Conservation (phyloP, 2,888 invertebrate genomes). For the Sinohyriopsis cumingii region DNA sequence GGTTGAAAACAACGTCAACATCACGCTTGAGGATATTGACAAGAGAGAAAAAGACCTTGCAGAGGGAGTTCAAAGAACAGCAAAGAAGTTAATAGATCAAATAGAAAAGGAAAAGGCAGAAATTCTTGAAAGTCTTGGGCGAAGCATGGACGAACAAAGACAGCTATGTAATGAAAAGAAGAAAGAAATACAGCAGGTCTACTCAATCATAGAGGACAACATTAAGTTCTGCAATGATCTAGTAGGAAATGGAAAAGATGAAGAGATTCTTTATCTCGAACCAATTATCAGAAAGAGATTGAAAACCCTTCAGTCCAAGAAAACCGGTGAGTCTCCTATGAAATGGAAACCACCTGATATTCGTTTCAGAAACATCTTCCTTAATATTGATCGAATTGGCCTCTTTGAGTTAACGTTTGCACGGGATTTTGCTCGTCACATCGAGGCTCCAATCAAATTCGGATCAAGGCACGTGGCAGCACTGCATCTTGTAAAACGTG, state of each 20-base stretch:
- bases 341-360: constrained; percentile 41
- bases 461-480: constrained; percentile 33
- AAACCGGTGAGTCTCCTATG: constrained; percentile 15
- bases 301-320: constrained; percentile 21
- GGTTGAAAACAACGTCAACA: constrained; percentile 26
- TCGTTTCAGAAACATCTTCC: constrained; percentile 36
- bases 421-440: constrained; percentile 20
- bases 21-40: constrained; percentile 28
- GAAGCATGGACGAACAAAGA: constrained; percentile 36
- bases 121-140: constrained; percentile 25
- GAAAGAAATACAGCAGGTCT: constrained; percentile 19
- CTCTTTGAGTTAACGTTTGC: constrained; percentile 36
- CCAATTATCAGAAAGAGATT: constrained; percentile 26
- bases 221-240: constrained; percentile 34
- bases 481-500: constrained; percentile 27
- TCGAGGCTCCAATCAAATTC: constrained; percentile 24
- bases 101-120: constrained; percentile 40
- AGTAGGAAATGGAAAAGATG: constrained; percentile 35
- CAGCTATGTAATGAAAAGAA: constrained; percentile 27
- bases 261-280: constrained; percentile 36
- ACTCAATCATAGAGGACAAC: constrained; percentile 26
- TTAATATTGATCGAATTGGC: constrained; percentile 34
- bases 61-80: constrained; percentile 34
- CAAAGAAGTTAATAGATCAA: constrained; percentile 34
- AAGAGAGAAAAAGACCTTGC: constrained; percentile 32